Conservation (phyloP, 2,888 invertebrate genomes). For the Lydus trimaculatus region DNA sequence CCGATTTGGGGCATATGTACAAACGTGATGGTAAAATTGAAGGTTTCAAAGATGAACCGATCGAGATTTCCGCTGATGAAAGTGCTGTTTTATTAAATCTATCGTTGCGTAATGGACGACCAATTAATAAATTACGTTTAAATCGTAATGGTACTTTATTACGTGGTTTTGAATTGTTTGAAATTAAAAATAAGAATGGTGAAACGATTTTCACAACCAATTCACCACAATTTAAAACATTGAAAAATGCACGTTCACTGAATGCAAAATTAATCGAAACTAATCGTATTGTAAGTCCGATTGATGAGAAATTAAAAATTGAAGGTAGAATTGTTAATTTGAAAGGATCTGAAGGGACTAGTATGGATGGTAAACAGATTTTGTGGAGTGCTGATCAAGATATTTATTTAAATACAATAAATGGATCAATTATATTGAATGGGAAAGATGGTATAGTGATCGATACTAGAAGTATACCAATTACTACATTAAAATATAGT, state of each 20-base stretch:
- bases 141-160: conserved; percentile 74
- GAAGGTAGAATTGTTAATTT: conserved; percentile 76
- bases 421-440: conserved; percentile 75
- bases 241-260: conserved; percentile 71
- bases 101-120: conserved; percentile 55
- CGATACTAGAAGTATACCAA: conserved; percentile 75
- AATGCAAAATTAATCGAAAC: conserved; percentile 73
- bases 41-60: conserved; percentile 65
- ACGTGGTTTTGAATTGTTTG: conserved; percentile 68
- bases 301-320: conserved; percentile 71
- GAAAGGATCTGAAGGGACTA: conserved; percentile 82
- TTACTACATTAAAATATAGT: conserved; percentile 63
- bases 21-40: conserved; percentile 74
- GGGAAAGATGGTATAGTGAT: conserved; percentile 75
- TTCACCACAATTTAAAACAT: conserved; percentile 74
- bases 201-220: conserved; percentile 78
- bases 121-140: conserved; percentile 63
- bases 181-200: conserved; percentile 69
- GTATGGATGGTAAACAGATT: conserved; percentile 75
- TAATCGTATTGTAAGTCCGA: conserved; percentile 76
- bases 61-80: conserved; percentile 61
- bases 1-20: conserved; percentile 80
- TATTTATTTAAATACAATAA: conserved; percentile 76
- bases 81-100: conserved; percentile 55
- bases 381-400: conserved; percentile 82